These are phyloP conservation scores for Hermetia illucens DNA, from an alignment of 1,140 invertebrate species.

Conservation along the genomic window DNA sequence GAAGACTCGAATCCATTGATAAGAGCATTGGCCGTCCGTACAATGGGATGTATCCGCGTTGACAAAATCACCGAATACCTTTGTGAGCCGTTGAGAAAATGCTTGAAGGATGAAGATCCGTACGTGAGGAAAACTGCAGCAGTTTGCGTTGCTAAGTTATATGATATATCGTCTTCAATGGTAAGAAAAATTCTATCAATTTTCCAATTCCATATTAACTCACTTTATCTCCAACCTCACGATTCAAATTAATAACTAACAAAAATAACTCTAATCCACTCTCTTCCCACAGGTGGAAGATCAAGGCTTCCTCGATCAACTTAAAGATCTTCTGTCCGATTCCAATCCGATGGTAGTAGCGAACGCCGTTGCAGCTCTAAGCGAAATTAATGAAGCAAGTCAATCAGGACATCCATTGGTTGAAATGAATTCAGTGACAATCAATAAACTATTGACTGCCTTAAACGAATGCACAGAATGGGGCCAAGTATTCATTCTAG, in stretches of 20 bases:
- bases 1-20: slow-evolving; percentile 99
- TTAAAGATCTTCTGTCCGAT: slow-evolving; percentile 94
- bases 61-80: slow-evolving; percentile 99
- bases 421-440: slow-evolving; percentile 92
- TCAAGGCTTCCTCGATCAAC: slow-evolving; percentile 94
- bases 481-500: slow-evolving; percentile 98
- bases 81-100: slow-evolving; percentile 96
- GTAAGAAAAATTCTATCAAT: slow-evolving; percentile 63
- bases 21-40: slow-evolving; percentile 92
- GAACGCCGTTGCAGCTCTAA: slow-evolving; percentile 96
- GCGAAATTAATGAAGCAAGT: slow-evolving; percentile 96
- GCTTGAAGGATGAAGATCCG: slow-evolving; percentile 97
- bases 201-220: neutral
- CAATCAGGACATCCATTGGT: slow-evolving; percentile 83
- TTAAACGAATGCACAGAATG: slow-evolving; percentile 99
- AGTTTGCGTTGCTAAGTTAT: slow-evolving; percentile 97
- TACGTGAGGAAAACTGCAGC: slow-evolving; percentile 99
- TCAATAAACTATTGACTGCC: slow-evolving; percentile 96
- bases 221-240: no score
- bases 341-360: slow-evolving; percentile 99
- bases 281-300: slow-evolving; percentile 19
- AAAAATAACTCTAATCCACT: no score
- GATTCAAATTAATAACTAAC: no score
- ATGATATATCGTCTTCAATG: slow-evolving; percentile 95
- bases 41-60: slow-evolving; percentile 99